phyloP scores from a whole-genome alignment of 2,113 vertebrate genomes.

The Mola mola region DNA sequence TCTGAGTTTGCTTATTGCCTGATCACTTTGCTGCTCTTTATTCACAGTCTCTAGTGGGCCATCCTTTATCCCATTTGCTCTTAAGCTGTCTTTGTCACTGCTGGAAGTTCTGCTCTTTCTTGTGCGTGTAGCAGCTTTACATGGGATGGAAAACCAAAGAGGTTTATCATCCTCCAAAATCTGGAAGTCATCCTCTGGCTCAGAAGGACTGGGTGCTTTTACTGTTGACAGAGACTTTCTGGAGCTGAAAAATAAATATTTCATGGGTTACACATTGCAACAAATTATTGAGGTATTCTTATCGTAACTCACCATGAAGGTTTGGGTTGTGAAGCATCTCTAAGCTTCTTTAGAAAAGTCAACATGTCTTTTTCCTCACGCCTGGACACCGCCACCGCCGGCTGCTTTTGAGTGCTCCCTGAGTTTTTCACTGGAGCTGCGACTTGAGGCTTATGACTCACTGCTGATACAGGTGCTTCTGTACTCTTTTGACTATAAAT shows the following conservation, averaged over 20 bases:
- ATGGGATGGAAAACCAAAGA: conserved; percentile 65
- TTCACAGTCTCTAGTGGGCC: not conserved
- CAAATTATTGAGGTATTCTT: not conserved
- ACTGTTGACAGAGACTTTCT: conserved; percentile 18
- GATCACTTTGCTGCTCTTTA: conserved; percentile 22
- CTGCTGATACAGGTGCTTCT: not conserved
- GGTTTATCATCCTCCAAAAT: conserved; percentile 78
- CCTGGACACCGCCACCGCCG: not conserved
- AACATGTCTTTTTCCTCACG: conserved; percentile 19
- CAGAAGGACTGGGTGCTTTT: conserved; percentile 42
- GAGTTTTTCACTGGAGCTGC: not conserved
- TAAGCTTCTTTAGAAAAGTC: conserved; percentile 67
- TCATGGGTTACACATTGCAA: not conserved
- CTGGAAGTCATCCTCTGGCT: conserved; percentile 76
- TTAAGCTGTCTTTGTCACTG: conserved; percentile 27
- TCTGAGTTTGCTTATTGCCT: not conserved
- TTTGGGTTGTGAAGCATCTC: conserved; percentile 51
- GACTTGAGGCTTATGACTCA: not conserved
- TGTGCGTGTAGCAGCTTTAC: conserved; percentile 38
- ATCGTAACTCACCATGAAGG: conserved; percentile 54
- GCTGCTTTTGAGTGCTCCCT: not conserved
- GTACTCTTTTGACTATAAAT: conserved; percentile 3
- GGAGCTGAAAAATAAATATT: conserved; percentile 32
- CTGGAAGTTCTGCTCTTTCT: conserved; percentile 35
- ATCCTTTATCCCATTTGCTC: conserved; percentile 19